These are phyloP conservation scores for Lanius ludovicianus DNA, from an alignment of 2,113 vertebrate genomes.

Conservation along the genomic window DNA sequence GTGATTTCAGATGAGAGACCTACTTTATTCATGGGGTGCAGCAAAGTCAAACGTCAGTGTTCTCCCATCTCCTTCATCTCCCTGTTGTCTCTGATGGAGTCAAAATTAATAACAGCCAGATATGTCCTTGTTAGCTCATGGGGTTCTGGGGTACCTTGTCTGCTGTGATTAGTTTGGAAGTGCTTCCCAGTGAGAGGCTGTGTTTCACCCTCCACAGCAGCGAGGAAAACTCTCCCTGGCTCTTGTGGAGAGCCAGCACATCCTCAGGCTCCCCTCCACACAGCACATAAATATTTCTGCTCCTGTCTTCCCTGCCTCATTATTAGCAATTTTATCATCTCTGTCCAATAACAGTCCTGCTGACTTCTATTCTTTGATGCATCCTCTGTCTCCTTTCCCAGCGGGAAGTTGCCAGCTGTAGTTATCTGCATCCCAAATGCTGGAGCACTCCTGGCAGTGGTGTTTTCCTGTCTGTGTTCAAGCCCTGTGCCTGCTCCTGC, in stretches of 20 bases:
- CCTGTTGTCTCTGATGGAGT: not conserved
- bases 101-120: not conserved
- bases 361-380: not conserved
- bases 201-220: not conserved
- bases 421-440: not conserved
- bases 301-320: not conserved
- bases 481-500: not conserved
- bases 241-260: not conserved
- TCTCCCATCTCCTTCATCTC: not conserved
- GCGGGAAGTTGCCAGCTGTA: not conserved
- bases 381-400: not conserved
- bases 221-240: rapidly evolving
- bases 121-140: not conserved
- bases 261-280: not conserved
- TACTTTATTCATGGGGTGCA: not conserved
- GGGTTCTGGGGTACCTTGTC: not conserved
- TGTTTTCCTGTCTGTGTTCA: not conserved
- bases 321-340: conserved; percentile 21
- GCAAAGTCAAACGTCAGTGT: not conserved
- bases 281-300: not conserved
- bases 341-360: not conserved
- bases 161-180: not conserved
- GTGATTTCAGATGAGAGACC: not conserved
- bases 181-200: not conserved
- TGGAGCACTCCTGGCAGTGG: not conserved